Evolutionary conservation across 2,888 invertebrate genomes (phyloP), one percentile per base, ranked within the genome.

Genomic region (Tribolium freemani): DNA sequence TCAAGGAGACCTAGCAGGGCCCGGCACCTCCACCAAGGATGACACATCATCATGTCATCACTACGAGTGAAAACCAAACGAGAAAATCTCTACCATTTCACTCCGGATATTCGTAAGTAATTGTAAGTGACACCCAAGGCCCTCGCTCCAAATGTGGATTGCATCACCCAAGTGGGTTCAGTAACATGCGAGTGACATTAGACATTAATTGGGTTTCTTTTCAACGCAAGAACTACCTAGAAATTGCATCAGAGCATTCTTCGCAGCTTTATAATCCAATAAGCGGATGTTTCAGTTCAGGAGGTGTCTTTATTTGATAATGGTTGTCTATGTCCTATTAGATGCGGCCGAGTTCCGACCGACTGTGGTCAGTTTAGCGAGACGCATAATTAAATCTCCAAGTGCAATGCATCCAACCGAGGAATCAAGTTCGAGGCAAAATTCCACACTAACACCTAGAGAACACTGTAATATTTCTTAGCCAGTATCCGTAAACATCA

Each of bases 341-440:
- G 67, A 67, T 45, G 31, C 67, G 56, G 67, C 67, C 51, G 69
- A 69, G 58, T 72, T 69, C 68, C 64, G 69, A 72, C 72, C 64
- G 60, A 56, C 64, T 69, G 73, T 73, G 69, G 69, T 69, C 73
- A 73, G 58, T 51, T 57, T 58, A 73, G 58, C 73, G 72, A 78
- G 76, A 79, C 79, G 77, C 76, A 77, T 78, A 81, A 79, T 80
- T 78, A 79, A 74, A 79, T 76, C 77, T 77, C 73, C 77, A 77
- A 78, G 80, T 79, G 77, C 79, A 78, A 76, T 78, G 78, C 81
- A 82, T 80, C 83, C 81, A 83, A 81, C 73, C 83, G 80, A 79
- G 75, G 80, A 80, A 80, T 82, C 83, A 83, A 83, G 83, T 82
- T 83, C 83, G 81, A 83, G 82, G 83, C 76, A 72, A 79, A 77